phyloP scores from a whole-genome alignment of 2,888 invertebrate genomes.

The Eupithecia exiguata region DNA sequence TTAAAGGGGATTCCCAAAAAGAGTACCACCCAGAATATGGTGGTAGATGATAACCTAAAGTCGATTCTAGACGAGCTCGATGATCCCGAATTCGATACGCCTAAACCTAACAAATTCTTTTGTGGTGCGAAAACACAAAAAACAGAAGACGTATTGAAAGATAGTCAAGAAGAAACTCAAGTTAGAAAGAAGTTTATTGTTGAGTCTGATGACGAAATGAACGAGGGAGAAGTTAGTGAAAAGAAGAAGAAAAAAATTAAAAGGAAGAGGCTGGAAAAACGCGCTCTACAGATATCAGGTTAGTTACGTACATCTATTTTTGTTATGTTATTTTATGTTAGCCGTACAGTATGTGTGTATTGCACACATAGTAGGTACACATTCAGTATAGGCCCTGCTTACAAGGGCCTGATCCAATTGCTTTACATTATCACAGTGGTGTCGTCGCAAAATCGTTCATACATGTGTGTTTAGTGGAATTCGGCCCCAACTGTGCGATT shows the following conservation, averaged over 20 bases:
- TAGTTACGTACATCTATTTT: not conserved
- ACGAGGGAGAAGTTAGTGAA: conserved; percentile 42
- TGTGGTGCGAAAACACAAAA: conserved; percentile 45
- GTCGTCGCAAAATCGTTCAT: no score
- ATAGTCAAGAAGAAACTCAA: conserved; percentile 24
- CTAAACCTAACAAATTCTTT: conserved; percentile 67
- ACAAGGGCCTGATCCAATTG: not conserved
- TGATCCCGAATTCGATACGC: conserved; percentile 62
- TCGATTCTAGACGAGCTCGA: conserved; percentile 72
- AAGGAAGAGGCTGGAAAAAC: conserved; percentile 65
- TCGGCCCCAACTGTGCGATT: no score
- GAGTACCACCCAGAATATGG: conserved; percentile 15
- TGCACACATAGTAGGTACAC: not conserved
- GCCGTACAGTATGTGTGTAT: not conserved
- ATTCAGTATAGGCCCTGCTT: not conserved
- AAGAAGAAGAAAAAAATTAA: conserved; percentile 70
- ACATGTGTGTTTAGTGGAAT: no score
- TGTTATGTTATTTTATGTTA: no score
- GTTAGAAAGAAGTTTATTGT: conserved; percentile 71
- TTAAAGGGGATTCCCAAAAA: not conserved
- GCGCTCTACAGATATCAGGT: conserved; percentile 78
- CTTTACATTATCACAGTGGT: no score
- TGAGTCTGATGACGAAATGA: conserved; percentile 73
- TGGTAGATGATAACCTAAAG: conserved; percentile 42
- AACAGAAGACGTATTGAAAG: conserved; percentile 16